Base-by-base conservation (phyloP, 1,140 invertebrate species). In the Ectropis grisescens region DNA sequence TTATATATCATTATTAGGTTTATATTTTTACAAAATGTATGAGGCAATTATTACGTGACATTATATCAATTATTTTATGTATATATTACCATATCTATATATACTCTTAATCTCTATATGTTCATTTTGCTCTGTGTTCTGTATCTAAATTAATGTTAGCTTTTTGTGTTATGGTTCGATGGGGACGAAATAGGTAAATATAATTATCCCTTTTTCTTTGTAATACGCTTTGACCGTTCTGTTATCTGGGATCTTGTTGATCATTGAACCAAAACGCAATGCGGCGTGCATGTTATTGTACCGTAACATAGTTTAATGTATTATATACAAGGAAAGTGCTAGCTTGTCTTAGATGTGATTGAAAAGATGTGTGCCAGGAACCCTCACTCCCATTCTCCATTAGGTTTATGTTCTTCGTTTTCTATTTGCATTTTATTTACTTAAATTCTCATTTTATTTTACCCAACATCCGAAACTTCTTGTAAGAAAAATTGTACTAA, bases 161-260 rank as follows among this genome's bases (percentile, higher is more conserved):
- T 79, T 78, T 61, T 79, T 79, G 69, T 70, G 74, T 75, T 78
- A 53, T 81, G 76, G 76, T 78, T 78, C 76, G 67, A 74, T 75
- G 68, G 50, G 55, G 48, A 53, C 44, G 41, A 3, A 33, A 40
- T n/a, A 41, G 54, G 56, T 57, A 52, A 16, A 10, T 32, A 22
- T 43, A 13, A 37, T 47, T 47, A 49, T 50, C 30, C n/a, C n/a
- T n/a, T 49, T 52, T 54, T 45, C 49, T 50, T 54, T 45, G 38
- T 55, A 49, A 53, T n/a, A 35, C 52, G 33, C 10, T 29, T 25
- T 51, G 52, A 29, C 51, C 13, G 37, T 28, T 67, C 65, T 66
- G 62, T 39, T 36, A n/a, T n/a, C 30, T 54, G 50, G 45, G 48
- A 50, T n/a, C n/a, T n/a, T 38, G 45, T 68, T 74, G n/a, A 59